Evolutionary conservation across 2,113 vertebrate genomes (phyloP).

Genomic region (Spizaetus ornatus): DNA sequence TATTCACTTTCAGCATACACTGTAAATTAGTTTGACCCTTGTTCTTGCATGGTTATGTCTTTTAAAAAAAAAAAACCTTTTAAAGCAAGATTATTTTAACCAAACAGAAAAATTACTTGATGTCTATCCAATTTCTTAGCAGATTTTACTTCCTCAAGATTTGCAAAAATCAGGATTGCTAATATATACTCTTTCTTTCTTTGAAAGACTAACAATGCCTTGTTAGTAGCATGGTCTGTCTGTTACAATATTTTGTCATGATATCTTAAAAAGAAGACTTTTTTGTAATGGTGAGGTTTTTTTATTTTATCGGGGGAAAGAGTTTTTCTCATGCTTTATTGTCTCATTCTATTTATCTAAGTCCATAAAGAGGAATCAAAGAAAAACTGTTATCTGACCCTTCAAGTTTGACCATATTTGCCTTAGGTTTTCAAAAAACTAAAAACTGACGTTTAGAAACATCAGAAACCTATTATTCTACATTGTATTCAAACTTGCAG

Average conservation of each 20-base stretch:
- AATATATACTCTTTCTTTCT: background rate
- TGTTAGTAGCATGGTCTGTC: background rate
- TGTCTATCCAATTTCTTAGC: background rate
- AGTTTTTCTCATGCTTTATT: background rate
- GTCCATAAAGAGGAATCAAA: background rate
- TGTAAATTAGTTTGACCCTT: background rate
- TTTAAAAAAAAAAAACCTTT: background rate
- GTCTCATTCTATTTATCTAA: background rate
- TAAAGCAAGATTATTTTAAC: background rate
- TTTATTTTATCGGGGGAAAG: background rate
- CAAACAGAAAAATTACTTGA: background rate
- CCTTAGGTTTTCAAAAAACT: background rate
- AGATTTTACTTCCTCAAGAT: background rate
- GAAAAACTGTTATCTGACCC: background rate
- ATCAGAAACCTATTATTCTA: background rate
- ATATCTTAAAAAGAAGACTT: background rate
- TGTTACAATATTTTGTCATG: background rate
- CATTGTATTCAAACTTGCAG: background rate
- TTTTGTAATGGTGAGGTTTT: background rate
- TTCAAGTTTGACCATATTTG: background rate
- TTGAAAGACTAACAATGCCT: background rate
- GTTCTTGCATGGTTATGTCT: background rate
- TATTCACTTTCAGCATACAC: background rate
- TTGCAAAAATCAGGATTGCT: background rate
- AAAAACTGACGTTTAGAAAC: background rate